Base-by-base conservation (phyloP, 2,113 vertebrate species). In the Epinephelus moara region DNA sequence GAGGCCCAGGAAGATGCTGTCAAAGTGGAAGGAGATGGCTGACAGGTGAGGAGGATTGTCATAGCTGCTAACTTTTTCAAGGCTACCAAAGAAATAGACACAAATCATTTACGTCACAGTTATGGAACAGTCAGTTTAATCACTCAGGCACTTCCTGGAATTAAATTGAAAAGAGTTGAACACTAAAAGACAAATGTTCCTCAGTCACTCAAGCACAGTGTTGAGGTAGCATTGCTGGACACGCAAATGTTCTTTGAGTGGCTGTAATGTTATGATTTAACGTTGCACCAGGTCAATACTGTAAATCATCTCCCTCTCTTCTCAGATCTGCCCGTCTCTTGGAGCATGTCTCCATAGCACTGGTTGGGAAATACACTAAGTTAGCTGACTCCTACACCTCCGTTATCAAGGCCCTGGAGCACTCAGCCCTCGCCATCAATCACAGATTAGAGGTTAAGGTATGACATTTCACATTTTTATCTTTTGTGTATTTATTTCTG, bases 1-100 rank as follows among this genome's bases (percentile, higher is more conserved):
- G 86, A 96, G 95, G 92, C 95, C 97, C 50, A 94, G 96, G 53
- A 97, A 91, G 86, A 97, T 98, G 96, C 96, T 99, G 23, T 94
- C 96, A 88, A 99, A 99, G 87, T 99, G 98, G 98, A 99, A 98
- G 62, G 97, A 99, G 91, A 99, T 99, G 96, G 96, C 98, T 30
- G 97, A 99, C 93, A 96, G 98, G 98, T 98, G 63, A 59, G 82
- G 13, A 27, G 0, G 11, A n/a, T 7, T 68, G 6, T 74, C 49
- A 64, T 4, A 2, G 9, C 71, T 19, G 7, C 19, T 45, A 15
- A 6, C 11, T 27, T 62, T 70, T 6, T 70, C 7, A 14, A 25
- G 18, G 14, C 25, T 30, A 23, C 1, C 6, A 10, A 50, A 21
- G 12, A 56, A 62, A 62, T 61, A 15, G 6, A 30, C 17, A 49